phyloP scores from a whole-genome alignment of 2,113 vertebrate species.

The Pomatorhinus ruficollis region DNA sequence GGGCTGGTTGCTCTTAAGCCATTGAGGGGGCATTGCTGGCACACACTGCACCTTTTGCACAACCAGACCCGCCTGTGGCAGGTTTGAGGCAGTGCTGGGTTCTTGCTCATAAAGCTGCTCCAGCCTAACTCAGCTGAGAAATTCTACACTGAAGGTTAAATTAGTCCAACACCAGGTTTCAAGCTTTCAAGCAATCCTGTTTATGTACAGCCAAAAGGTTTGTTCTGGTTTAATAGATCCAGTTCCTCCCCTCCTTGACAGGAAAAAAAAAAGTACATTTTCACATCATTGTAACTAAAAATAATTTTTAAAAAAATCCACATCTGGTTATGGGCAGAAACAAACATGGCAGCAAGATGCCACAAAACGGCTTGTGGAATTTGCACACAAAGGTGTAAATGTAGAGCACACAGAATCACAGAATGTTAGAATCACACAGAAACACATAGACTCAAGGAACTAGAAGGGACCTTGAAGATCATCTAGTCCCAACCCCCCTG shows the following conservation, averaged over 20 bases:
- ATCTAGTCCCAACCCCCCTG: background rate
- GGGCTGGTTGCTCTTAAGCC: background rate
- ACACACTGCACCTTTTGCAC: background rate
- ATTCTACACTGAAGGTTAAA: background rate
- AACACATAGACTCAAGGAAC: background rate
- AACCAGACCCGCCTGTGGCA: background rate
- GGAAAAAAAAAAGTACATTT: background rate
- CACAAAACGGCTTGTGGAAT: background rate
- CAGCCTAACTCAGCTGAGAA: background rate
- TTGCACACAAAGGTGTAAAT: background rate
- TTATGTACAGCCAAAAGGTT: rapidly evolving
- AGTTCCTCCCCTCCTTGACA: background rate
- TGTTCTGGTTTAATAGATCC: background rate
- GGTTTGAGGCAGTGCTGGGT: background rate
- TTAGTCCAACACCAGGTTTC: background rate
- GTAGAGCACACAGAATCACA: background rate
- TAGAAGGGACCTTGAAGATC: background rate
- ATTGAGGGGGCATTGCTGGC: background rate
- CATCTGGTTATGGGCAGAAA: background rate
- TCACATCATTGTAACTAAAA: background rate
- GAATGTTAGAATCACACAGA: background rate
- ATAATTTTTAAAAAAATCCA: background rate
- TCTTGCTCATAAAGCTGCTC: background rate
- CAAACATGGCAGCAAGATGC: background rate
- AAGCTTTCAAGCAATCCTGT: background rate